Conservation (phyloP, 2,113 vertebrate genomes). For the Eonycteris spelaea region DNA sequence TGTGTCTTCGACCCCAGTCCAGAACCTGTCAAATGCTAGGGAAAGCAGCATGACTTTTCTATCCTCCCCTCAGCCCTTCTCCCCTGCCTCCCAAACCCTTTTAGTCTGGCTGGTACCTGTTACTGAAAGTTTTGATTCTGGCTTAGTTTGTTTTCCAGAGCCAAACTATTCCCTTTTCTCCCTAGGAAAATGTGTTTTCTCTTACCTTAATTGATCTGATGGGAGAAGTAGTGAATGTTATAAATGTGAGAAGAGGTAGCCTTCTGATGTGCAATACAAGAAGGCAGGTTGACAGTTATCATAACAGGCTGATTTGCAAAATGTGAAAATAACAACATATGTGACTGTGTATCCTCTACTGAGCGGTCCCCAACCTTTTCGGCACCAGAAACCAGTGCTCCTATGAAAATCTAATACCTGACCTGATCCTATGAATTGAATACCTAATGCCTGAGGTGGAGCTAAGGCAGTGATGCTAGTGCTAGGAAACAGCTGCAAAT, state of each 20-base stretch:
- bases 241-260: neutral
- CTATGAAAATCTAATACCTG: too few relatives aligned
- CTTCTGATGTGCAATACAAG: neutral
- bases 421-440: too few relatives aligned
- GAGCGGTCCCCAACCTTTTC: neutral
- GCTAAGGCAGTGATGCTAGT: too few relatives aligned
- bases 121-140: conserved; percentile 56
- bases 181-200: neutral
- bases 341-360: neutral
- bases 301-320: neutral
- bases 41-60: conserved; percentile 33
- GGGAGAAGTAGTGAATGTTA: neutral
- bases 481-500: too few relatives aligned
- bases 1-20: conserved; percentile 32
- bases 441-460: too few relatives aligned
- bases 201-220: conserved; percentile 16
- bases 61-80: conserved; percentile 39
- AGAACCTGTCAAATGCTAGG: neutral
- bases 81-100: neutral
- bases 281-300: neutral
- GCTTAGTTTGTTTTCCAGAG: conserved; percentile 50
- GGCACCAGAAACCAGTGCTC: too few relatives aligned
- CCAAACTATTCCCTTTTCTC: conserved; percentile 38
- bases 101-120: conserved; percentile 22
- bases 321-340: neutral